These are phyloP conservation scores for Threskiornis aethiopicus DNA, from an alignment of 2,797 vertebrate genomes.

Conservation along the genomic window DNA sequence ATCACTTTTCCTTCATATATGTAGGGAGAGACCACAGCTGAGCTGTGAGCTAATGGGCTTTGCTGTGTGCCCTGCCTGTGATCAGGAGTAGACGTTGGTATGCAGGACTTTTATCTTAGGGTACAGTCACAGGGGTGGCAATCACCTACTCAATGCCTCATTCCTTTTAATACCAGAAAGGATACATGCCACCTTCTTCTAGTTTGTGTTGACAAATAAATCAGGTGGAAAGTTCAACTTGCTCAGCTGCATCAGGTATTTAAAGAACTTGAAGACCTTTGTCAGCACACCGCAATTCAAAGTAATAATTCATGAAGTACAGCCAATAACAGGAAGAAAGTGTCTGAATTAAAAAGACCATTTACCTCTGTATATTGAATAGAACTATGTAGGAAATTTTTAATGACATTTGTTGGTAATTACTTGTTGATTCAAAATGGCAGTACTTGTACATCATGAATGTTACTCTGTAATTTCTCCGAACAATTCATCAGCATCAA, in stretches of 20 bases:
- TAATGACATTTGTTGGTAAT: neutral
- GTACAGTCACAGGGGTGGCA: neutral
- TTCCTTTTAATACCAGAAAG: neutral
- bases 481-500: neutral
- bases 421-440: neutral
- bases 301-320: neutral
- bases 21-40: neutral
- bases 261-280: neutral
- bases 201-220: neutral
- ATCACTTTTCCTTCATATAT: neutral
- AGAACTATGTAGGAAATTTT: neutral
- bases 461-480: neutral
- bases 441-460: neutral
- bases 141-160: neutral
- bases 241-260: neutral
- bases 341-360: neutral
- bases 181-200: neutral
- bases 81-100: neutral
- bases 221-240: neutral
- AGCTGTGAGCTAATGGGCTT: neutral
- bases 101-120: neutral
- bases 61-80: neutral
- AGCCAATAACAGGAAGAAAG: neutral
- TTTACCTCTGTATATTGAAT: neutral
- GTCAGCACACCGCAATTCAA: neutral